phyloP scores from a whole-genome alignment of 2,113 vertebrate species.

The Hippocampus barbouri region DNA sequence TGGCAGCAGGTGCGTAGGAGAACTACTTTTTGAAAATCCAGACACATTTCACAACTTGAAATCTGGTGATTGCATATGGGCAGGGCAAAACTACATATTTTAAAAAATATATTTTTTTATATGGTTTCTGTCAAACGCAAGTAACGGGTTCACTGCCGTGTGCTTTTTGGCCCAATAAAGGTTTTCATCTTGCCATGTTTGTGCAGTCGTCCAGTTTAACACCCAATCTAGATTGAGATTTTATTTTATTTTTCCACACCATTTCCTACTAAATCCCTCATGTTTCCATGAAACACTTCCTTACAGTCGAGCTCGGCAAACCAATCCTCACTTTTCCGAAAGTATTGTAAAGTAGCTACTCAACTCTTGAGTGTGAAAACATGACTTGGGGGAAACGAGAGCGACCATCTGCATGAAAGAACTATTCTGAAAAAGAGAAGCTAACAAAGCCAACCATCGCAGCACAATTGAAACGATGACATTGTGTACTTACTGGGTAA shows the following conservation, averaged over 20 bases:
- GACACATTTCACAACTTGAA: no score
- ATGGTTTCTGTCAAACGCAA: no score
- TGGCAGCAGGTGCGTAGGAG: no score
- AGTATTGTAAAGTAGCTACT: conserved; percentile 38
- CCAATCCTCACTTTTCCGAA: conserved; percentile 12
- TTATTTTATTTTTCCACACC: not conserved
- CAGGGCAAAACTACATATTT: no score
- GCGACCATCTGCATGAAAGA: conserved; percentile 38
- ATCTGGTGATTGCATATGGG: no score
- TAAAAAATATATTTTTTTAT: no score
- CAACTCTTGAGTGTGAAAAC: conserved; percentile 37
- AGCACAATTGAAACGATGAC: conserved; percentile 53
- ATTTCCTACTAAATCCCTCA: not conserved
- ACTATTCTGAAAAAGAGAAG: conserved; percentile 22
- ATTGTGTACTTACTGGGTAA: conserved; percentile 55
- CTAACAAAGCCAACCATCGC: conserved; percentile 42
- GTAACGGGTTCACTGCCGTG: no score
- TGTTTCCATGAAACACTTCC: not conserved
- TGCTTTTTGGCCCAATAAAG: not conserved
- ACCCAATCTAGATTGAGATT: not conserved
- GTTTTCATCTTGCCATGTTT: not conserved
- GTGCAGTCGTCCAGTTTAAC: not conserved
- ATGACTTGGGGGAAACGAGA: conserved; percentile 31
- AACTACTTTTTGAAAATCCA: no score
- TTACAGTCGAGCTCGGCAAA: conserved; percentile 18